A percentile compares a stretch with the other conserved stretches of the same genome.
These are phyloP conservation scores for Pteronotus mesoamericanus DNA, from an alignment of 2,797 vertebrate genomes.

Conservation along the genomic window DNA sequence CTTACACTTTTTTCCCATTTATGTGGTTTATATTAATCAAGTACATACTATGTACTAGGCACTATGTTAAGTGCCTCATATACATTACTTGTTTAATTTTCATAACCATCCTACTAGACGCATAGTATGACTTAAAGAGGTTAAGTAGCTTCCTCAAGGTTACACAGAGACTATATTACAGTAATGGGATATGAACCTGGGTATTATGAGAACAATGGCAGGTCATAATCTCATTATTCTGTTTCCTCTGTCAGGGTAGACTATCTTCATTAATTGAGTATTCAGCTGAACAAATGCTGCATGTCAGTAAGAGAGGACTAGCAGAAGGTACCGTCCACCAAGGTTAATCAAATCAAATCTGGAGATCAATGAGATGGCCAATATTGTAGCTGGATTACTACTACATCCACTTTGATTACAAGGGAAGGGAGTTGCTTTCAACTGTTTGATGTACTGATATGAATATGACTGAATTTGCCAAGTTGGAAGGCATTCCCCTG, in stretches of 20 bases:
- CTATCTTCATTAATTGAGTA: background rate
- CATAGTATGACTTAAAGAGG: background rate
- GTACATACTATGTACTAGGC: background rate
- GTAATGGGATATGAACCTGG: background rate
- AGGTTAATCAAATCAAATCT: background rate
- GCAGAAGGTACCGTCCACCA: background rate
- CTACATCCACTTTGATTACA: background rate
- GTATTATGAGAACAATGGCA: background rate
- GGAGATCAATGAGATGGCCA: background rate
- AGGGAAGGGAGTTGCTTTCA: background rate
- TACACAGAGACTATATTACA: background rate
- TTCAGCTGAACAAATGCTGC: background rate
- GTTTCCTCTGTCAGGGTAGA: background rate
- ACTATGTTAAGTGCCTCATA: background rate
- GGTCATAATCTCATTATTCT: background rate
- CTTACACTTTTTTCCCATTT: background rate
- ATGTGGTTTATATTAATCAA: background rate
- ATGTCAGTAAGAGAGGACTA: background rate
- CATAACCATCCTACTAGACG: background rate
- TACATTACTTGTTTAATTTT: background rate
- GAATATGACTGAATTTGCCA: background rate
- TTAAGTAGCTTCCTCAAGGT: background rate
- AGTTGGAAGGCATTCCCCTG: background rate
- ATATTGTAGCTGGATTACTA: background rate
- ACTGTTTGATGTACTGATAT: background rate